A percentile compares a stretch with the other conserved stretches of the same genome.
These are phyloP conservation scores for Patella ulyssiponensis DNA, from an alignment of 2,888 invertebrate species.

Conservation along the genomic window DNA sequence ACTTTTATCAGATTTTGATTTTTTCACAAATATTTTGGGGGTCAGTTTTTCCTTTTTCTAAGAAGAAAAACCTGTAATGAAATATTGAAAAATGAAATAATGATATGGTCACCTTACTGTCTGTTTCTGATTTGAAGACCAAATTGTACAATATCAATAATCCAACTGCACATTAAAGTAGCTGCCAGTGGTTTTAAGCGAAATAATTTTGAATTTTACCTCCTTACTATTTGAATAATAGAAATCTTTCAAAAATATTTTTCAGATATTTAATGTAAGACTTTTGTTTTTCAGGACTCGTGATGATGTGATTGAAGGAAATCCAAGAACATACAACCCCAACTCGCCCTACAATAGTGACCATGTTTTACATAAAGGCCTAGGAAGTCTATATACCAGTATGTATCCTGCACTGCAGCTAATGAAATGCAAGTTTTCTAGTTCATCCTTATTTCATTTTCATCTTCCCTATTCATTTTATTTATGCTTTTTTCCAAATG, in stretches of 20 bases:
- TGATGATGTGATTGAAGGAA: constrained; percentile 28
- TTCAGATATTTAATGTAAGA: not conserved
- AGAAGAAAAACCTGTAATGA: too few species aligned
- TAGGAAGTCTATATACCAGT: constrained; percentile 19
- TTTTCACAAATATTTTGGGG: too few species aligned
- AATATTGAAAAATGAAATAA: too few species aligned
- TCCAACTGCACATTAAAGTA: too few species aligned
- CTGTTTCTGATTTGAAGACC: too few species aligned
- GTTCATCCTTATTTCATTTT: not conserved
- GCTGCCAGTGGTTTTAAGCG: too few species aligned
- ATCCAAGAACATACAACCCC: not conserved
- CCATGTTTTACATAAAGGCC: constrained; percentile 4
- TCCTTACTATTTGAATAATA: constrained; percentile 6
- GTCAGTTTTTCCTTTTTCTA: too few species aligned
- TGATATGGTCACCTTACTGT: too few species aligned
- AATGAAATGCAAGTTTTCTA: constrained; percentile 7
- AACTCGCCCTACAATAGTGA: constrained; percentile 20
- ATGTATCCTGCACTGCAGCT: constrained; percentile 5
- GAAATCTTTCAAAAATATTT: not conserved
- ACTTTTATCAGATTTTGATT: too few species aligned
- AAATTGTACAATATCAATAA: too few species aligned
- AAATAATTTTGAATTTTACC: not conserved
- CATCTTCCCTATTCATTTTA: too few species aligned
- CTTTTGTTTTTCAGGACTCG: constrained; percentile 25
- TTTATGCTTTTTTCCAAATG: too few species aligned